Evolutionary conservation across 2,888 invertebrate genomes (phyloP).

Genomic region (Apodemia hepburni): DNA sequence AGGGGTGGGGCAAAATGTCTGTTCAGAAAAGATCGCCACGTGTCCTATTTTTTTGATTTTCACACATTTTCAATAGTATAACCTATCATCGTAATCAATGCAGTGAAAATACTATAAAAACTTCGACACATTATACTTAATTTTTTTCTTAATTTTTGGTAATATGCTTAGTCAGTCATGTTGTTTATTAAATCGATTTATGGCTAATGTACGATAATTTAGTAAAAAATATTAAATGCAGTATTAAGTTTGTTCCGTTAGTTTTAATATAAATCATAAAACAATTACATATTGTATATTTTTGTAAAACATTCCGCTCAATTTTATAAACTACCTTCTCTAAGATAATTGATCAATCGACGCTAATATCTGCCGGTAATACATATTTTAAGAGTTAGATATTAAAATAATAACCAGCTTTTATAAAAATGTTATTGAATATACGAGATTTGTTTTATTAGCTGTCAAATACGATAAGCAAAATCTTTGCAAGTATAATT

Average conservation of each 20-base stretch:
- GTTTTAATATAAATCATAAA: not conserved
- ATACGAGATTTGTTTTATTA: no score
- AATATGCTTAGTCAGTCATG: not conserved
- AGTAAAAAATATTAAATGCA: not conserved
- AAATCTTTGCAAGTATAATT: no score
- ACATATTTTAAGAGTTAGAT: no score
- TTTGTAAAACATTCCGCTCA: no score
- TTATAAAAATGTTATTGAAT: no score
- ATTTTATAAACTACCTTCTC: no score
- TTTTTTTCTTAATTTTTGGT: not conserved
- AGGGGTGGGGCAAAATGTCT: constrained; percentile 76
- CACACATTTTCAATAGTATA: constrained; percentile 32
- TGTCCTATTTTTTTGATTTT: constrained; percentile 65
- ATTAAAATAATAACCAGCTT: no score
- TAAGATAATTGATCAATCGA: no score
- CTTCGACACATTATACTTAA: not conserved
- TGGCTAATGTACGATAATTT: not conserved
- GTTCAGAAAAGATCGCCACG: constrained; percentile 67
- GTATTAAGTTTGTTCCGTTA: not conserved
- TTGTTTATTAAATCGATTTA: constrained; percentile 8
- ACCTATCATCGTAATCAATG: not conserved
- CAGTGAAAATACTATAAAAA: not conserved
- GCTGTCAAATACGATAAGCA: no score
- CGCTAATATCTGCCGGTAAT: no score
- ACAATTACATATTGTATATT: no score